These are phyloP conservation scores for Ascaphus truei DNA, from an alignment of 2,113 vertebrate species.

Conservation along the genomic window DNA sequence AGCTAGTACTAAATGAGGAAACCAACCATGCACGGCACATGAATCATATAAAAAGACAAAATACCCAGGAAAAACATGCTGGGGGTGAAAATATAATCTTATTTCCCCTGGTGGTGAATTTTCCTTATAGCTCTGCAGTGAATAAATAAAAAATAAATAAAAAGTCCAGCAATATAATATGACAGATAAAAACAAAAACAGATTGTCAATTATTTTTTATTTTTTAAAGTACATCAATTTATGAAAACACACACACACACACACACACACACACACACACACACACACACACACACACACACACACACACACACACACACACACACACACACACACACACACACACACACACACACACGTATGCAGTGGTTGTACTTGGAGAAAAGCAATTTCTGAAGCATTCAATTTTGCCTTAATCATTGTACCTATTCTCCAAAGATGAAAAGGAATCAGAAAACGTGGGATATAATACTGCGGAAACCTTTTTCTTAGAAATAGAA, in stretches of 20 bases:
- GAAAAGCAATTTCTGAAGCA: not conserved
- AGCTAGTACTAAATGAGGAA: too few species aligned
- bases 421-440: not conserved
- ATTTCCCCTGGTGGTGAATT: not conserved
- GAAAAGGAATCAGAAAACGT: not conserved
- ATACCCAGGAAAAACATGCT: too few species aligned
- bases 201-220: not conserved
- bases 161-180: not conserved
- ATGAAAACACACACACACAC: not conserved
- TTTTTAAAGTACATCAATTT: not conserved
- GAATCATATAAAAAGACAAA: too few species aligned
- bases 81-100: not conserved
- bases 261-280: not conserved
- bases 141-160: too few species aligned
- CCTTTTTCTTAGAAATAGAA: too few species aligned
- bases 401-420: constrained; percentile 22
- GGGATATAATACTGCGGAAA: too few species aligned
- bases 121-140: too few species aligned
- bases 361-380: not conserved
- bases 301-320: not conserved
- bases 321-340: not conserved
- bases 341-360: not conserved
- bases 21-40: too few species aligned
- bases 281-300: not conserved
- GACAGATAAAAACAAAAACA: not conserved